A percentile compares a stretch with the other conserved stretches of the same genome.
These are phyloP conservation scores for Oryzias javanicus DNA, from an alignment of 2,113 vertebrate genomes.

Conservation along the genomic window DNA sequence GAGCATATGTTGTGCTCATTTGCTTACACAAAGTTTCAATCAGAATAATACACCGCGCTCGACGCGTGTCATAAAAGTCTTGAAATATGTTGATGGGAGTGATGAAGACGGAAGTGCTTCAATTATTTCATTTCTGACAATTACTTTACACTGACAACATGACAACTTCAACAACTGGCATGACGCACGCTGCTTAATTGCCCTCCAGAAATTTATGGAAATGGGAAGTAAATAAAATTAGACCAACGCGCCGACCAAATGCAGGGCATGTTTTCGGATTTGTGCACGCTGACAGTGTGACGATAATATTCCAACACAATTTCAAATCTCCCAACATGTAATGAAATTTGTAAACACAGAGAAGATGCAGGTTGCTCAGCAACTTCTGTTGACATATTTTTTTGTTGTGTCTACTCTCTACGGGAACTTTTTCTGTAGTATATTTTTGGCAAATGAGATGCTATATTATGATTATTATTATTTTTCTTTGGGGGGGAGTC, in stretches of 20 bases:
- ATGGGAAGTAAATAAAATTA: constrained; percentile 59
- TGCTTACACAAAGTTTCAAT: constrained; percentile 75
- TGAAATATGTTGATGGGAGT: constrained; percentile 66
- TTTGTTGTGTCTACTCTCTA: not conserved
- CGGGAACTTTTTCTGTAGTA: not conserved
- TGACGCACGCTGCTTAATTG: constrained; percentile 56
- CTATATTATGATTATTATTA: no score
- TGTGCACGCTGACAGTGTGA: constrained; percentile 39
- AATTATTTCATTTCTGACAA: constrained; percentile 74
- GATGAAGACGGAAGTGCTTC: constrained; percentile 73
- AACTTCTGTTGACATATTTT: constrained; percentile 1
- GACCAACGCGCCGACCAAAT: constrained; percentile 58
- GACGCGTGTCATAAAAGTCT: constrained; percentile 62
- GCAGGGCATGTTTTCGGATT: constrained; percentile 28
- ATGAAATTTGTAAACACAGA: constrained; percentile 31
- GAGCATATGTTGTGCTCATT: constrained; percentile 76
- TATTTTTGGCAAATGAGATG: not conserved
- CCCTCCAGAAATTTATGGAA: constrained; percentile 68
- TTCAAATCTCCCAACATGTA: constrained; percentile 47
- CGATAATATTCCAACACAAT: constrained; percentile 43
- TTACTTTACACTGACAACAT: constrained; percentile 52
- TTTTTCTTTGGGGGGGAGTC: not conserved
- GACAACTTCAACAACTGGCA: constrained; percentile 56
- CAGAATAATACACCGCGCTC: constrained; percentile 68
- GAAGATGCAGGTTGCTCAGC: constrained; percentile 18